Base-by-base conservation (phyloP, 1,140 invertebrate species). In the Drosophila paulistorum region DNA sequence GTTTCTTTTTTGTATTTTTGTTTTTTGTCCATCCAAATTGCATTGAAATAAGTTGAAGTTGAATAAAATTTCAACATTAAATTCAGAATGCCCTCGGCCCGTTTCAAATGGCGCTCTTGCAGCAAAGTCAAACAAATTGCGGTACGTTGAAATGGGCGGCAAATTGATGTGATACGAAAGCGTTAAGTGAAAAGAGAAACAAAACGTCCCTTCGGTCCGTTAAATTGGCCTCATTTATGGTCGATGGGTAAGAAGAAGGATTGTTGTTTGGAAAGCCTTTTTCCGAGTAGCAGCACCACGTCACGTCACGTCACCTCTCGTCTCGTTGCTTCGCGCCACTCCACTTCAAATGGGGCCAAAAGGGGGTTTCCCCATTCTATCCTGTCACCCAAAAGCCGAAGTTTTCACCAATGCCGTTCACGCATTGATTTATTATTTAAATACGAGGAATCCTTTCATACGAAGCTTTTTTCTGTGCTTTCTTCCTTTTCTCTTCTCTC, bases 371-470 rank as follows among this genome's bases (percentile, higher is more conserved):
- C 26, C 30, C 30, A 30, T 30, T 7, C 30, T 9, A n/a, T 17
- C 17, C 45, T 51, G 45, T 51, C 48, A 17, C 30, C 11, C 48
- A 55, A 48, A 30, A 39, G n/a, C 33, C 33, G 45, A 11, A 39
- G 5, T 23, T 57, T n/a, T 13, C 26, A 6, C 35, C 7, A 58
- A 58, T 48, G 55, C 63, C 23, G 61, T 37, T 45, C 58, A 70
- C 60, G 72, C 73, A 87, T 89, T 89, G 80, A 89, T 84, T 84
- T 89, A 81, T 81, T 75, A 78, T 75, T 84, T 65, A 77, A 89
- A 69, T 78, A 71, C 77, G 55, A 71, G 85, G 63, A 84, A 89
- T 84, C 75, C 80, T 76, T 80, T 80, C 57, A 57, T 37, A 69
- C 51, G 59, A 66, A 84, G 84, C 85, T 85, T 89, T 81, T 77